Percentiles rank a stretch among this genome's conserved stretches.
Evolutionary conservation across 1,140 invertebrate species (phyloP).

Genomic region (Heliconius congener): DNA sequence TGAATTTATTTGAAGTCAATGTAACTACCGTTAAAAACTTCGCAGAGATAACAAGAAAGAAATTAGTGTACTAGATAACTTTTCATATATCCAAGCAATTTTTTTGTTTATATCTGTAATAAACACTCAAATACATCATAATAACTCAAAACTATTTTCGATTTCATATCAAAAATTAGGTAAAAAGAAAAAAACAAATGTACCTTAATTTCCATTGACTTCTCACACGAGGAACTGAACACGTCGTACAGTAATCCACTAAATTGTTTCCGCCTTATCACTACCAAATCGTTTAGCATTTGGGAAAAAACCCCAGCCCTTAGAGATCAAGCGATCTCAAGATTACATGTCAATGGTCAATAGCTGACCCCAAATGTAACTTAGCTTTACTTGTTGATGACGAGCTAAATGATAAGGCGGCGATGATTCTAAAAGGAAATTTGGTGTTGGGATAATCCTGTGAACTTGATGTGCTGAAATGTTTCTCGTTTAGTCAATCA

Average conservation of each 20-base stretch:
- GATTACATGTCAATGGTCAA: conserved; percentile 33
- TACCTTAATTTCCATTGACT: not conserved
- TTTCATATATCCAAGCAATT: too few species aligned
- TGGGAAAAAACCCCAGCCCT: conserved; percentile 17
- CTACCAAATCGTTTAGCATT: conserved; percentile 23
- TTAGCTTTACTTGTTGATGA: conserved; percentile 35
- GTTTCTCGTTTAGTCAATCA: not conserved
- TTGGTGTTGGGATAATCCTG: not conserved
- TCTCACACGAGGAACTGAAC: not conserved
- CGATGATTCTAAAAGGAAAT: conserved; percentile 1
- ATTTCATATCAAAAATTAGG: not conserved
- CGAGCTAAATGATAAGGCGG: conserved; percentile 11
- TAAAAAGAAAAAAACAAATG: not conserved
- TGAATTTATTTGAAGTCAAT: too few species aligned
- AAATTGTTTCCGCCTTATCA: conserved; percentile 41
- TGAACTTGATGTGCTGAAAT: not conserved
- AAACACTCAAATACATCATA: too few species aligned
- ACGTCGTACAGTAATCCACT: not conserved
- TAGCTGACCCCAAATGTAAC: conserved; percentile 32
- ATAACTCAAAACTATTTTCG: too few species aligned
- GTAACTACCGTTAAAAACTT: too few species aligned
- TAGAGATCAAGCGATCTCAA: conserved; percentile 37
- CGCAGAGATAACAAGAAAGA: too few species aligned
- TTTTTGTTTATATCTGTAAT: too few species aligned
- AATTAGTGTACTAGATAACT: too few species aligned